Evolutionary conservation across 2,888 invertebrate genomes (phyloP).

Genomic region (Tipula vernalis): DNA sequence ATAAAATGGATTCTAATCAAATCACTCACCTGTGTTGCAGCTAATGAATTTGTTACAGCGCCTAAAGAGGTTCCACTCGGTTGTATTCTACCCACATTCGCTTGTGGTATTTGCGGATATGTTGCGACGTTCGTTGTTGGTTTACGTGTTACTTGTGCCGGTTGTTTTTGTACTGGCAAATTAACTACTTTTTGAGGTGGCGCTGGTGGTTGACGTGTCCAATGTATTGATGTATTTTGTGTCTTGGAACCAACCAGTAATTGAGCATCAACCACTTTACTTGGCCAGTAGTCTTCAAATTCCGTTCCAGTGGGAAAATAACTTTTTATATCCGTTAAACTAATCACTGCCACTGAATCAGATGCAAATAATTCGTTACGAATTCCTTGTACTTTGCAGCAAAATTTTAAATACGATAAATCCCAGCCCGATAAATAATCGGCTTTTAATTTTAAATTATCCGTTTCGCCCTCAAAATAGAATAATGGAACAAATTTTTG

Average conservation of each 20-base stretch:
- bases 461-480: slow-evolving; percentile 79
- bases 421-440: slow-evolving; percentile 86
- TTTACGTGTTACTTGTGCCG: slow-evolving; percentile 25
- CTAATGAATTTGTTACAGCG: slow-evolving; percentile 27
- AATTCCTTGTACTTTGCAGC: slow-evolving; percentile 89
- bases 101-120: slow-evolving; percentile 13
- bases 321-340: slow-evolving; percentile 77
- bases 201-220: slow-evolving; percentile 65
- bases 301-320: slow-evolving; percentile 82
- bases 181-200: slow-evolving; percentile 42
- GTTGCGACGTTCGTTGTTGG: slow-evolving; percentile 10
- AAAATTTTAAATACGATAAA: slow-evolving; percentile 82
- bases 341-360: slow-evolving; percentile 82
- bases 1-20: background rate
- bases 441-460: slow-evolving; percentile 75
- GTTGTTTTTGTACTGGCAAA: slow-evolving; percentile 15
- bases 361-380: slow-evolving; percentile 82
- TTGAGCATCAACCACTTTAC: slow-evolving; percentile 73
- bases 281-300: slow-evolving; percentile 90
- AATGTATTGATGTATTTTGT: slow-evolving; percentile 48
- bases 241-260: slow-evolving; percentile 58
- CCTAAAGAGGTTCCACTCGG: background rate
- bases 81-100: slow-evolving; percentile 22
- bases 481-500: slow-evolving; percentile 85
- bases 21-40: slow-evolving; percentile 28